phyloP scores from a whole-genome alignment of 2,113 vertebrate species.

The Rhabdornis inornatus region DNA sequence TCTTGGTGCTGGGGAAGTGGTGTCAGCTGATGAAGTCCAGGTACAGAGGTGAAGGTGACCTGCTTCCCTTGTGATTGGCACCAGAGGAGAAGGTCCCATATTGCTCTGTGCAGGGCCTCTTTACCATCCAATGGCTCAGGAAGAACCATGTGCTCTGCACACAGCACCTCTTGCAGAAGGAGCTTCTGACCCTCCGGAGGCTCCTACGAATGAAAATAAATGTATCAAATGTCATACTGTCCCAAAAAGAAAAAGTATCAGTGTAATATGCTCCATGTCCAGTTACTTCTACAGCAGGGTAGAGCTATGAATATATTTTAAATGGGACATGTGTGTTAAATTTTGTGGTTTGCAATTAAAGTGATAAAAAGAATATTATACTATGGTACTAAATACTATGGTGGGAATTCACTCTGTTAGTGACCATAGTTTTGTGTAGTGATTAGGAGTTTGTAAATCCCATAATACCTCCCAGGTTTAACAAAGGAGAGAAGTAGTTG shows the following conservation, averaged over 20 bases:
- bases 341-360: background rate
- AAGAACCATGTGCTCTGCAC: rapidly evolving
- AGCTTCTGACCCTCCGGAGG: background rate
- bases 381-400: background rate
- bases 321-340: background rate
- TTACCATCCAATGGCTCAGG: background rate
- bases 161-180: background rate
- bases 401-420: background rate
- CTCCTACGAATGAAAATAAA: background rate
- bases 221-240: background rate
- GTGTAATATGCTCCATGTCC: background rate
- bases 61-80: background rate
- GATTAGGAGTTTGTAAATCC: background rate
- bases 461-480: background rate
- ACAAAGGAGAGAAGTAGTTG: background rate
- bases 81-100: rapidly evolving
- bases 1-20: background rate
- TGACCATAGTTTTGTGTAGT: background rate
- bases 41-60: background rate
- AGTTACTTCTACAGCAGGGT: background rate
- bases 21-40: background rate
- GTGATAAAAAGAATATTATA: background rate
- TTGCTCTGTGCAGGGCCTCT: background rate
- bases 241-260: background rate
- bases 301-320: background rate